A percentile compares a stretch with the other conserved stretches of the same genome.
phyloP scores from a whole-genome alignment of 2,113 vertebrate species.

The Brachirus orientalis region DNA sequence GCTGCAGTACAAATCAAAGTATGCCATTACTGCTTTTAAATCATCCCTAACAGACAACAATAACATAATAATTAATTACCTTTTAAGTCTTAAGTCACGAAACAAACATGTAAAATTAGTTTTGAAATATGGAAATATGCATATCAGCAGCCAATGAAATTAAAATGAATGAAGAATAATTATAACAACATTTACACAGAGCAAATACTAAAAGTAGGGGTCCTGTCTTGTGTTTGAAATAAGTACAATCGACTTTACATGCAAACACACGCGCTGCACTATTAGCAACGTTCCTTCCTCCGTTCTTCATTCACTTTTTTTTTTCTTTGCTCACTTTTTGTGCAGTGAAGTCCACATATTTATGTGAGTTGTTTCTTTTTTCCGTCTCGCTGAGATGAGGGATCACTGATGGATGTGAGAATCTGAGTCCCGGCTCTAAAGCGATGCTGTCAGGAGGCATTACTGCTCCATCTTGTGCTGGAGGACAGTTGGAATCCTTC shows the following conservation, averaged over 20 bases:
- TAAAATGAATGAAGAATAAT: too few relatives aligned
- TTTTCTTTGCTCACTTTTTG: slow-evolving; percentile 3
- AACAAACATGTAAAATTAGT: too few relatives aligned
- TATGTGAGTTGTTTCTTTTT: slow-evolving; percentile 71
- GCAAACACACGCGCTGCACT: neutral
- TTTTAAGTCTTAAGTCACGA: too few relatives aligned
- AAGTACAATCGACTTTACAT: neutral
- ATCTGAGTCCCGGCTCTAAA: slow-evolving; percentile 62
- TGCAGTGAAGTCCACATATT: slow-evolving; percentile 42
- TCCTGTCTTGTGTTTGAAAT: too few relatives aligned
- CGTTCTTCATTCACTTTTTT: neutral
- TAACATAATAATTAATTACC: too few relatives aligned
- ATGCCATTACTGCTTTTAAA: too few relatives aligned
- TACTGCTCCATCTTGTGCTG: slow-evolving; percentile 62
- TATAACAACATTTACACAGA: too few relatives aligned
- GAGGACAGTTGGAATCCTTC: slow-evolving; percentile 73
- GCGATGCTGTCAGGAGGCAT: slow-evolving; percentile 80
- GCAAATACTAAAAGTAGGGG: too few relatives aligned
- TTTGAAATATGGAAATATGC: too few relatives aligned
- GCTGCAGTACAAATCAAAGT: too few relatives aligned
- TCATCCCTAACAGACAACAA: too few relatives aligned
- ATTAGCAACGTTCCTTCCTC: neutral
- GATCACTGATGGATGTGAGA: slow-evolving; percentile 72
- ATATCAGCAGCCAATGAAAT: too few relatives aligned
- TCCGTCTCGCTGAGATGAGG: slow-evolving; percentile 42